A percentile compares a stretch with the other conserved stretches of the same genome.
Conservation (phyloP, 1,140 invertebrate species). For the Aporrectodea caliginosa region DNA sequence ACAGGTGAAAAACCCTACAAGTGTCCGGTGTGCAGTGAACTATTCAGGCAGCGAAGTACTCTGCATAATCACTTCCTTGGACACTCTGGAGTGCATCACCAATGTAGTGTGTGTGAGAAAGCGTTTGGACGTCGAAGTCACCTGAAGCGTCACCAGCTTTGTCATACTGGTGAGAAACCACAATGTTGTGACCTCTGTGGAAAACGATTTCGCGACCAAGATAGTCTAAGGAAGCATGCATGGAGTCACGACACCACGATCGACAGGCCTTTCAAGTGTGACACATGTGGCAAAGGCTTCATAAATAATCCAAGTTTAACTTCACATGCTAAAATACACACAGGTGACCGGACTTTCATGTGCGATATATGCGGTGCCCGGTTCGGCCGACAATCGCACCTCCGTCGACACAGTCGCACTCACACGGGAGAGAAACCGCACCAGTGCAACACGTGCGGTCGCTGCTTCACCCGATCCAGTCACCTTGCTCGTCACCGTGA, state of each 20-base stretch:
- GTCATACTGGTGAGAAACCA: neutral
- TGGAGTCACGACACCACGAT: too few relatives aligned
- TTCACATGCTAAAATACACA: neutral
- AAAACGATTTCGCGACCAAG: too few relatives aligned
- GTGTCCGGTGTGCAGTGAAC: too few relatives aligned
- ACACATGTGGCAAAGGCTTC: slow-evolving; percentile 10
- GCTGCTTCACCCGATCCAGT: slow-evolving; percentile 1
- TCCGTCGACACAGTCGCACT: slow-evolving; percentile 80
- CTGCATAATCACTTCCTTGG: too few relatives aligned
- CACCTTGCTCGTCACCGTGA: slow-evolving; percentile 14
- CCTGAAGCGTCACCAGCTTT: neutral
- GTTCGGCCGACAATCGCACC: slow-evolving; percentile 88
- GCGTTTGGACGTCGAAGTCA: neutral
- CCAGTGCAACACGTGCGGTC: slow-evolving; percentile 4
- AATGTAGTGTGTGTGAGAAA: neutral
- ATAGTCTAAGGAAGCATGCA: too few relatives aligned
- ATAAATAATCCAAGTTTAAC: neutral
- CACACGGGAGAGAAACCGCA: slow-evolving; percentile 84
- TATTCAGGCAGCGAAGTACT: too few relatives aligned
- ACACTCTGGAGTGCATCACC: neutral
- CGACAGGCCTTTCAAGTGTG: slow-evolving; percentile 7
- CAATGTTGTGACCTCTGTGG: too few relatives aligned
- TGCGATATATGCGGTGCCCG: slow-evolving; percentile 69
- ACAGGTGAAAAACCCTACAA: too few relatives aligned
- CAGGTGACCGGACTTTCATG: neutral